Conservation (phyloP, 2,113 vertebrate genomes). For the Nycticorax nycticorax region DNA sequence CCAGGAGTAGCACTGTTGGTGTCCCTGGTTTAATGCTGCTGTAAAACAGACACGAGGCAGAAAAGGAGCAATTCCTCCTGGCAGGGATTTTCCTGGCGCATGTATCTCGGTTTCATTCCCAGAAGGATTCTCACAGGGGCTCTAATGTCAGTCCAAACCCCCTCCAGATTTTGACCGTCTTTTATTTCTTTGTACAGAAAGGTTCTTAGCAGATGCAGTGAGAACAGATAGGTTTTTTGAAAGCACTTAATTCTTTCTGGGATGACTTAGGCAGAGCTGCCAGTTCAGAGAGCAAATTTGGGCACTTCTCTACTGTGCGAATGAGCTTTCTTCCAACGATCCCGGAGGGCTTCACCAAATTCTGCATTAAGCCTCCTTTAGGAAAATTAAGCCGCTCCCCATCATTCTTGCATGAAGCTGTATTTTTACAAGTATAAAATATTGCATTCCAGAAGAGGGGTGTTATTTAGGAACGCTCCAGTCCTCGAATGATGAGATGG, state of each 20-base stretch:
- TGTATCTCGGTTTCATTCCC: neutral
- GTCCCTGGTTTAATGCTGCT: neutral
- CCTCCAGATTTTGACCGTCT: neutral
- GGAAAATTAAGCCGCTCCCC: neutral
- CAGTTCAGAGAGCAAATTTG: neutral
- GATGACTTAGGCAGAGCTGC: neutral
- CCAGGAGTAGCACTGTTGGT: fast-evolving
- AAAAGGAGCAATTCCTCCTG: neutral
- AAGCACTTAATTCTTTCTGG: neutral
- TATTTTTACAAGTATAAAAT: neutral
- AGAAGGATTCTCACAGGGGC: neutral
- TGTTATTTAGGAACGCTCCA: neutral
- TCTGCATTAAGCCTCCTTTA: neutral
- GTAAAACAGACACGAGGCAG: neutral
- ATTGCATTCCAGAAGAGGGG: conserved; percentile 3
- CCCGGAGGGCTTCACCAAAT: neutral
- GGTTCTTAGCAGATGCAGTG: neutral
- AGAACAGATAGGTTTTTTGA: neutral
- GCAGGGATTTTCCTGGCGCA: neutral
- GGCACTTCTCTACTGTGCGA: neutral
- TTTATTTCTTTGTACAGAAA: neutral
- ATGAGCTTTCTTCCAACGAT: neutral
- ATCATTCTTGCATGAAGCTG: neutral
- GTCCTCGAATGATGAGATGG: neutral
- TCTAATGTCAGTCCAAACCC: neutral